Base-by-base conservation (phyloP, 2,797 vertebrate genomes). In the Galaxias olidus region DNA sequence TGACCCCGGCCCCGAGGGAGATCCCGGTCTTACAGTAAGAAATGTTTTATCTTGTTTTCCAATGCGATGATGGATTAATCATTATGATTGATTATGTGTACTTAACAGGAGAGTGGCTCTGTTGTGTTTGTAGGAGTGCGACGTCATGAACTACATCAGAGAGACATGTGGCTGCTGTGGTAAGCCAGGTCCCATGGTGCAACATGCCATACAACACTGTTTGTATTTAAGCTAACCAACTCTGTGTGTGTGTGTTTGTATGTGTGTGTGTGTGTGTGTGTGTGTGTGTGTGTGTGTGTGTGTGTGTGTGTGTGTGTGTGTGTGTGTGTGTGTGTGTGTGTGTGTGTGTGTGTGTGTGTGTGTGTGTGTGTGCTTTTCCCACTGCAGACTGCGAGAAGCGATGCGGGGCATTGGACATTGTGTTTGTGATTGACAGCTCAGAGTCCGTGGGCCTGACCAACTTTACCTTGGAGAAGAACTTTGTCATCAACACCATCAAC, bases 351-450 rank as follows among this genome's bases (percentile, higher is more conserved):
- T 41, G 47, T 54, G 52, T 30, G 46, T 47, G 15, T 9, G 2
- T 19, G 42, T 44, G 19, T 20, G 9, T 9, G 2, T 57, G 59
- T 62, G n/a, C 45, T 47, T 41, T 41, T 11, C 63, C 47, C 59
- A 66, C 47, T 11, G 0, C 84, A 98, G 96, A 98, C 84, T 98
- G 97, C 20, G 97, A 98, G 90, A 99, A 99, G 83, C 92, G 89
- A 12, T 99, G 97, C 0, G 96, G 97, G 0, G 91, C 97, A 49
- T 77, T 98, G 92, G 97, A 99, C 73, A 97, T 99, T 63, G 95
- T 99, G 69, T 99, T 99, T n/a, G 94, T 99, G 83, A 98, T 99
- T 49, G 97, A 99, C 91, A 99, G 97, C 87, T 99, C 97, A 0
- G 97, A 99, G 86, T 98, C 97, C 45, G 98, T 99, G 0, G 97